Conservation (phyloP, 2,888 invertebrate species). For the Emmelina monodactyla region DNA sequence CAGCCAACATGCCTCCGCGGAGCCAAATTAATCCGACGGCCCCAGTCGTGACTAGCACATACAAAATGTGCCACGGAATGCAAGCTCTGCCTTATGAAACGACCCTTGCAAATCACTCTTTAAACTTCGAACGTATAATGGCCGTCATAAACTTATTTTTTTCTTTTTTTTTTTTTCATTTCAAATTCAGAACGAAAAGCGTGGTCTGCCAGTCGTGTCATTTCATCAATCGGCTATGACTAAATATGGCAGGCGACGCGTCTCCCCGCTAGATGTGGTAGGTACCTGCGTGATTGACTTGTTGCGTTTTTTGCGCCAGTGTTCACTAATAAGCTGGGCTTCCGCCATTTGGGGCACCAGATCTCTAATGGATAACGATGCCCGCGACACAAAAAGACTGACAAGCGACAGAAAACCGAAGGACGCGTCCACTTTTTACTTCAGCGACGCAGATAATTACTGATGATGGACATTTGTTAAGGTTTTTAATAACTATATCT, state of each 20-base stretch:
- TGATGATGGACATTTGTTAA: too few species aligned
- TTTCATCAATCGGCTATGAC: slow-evolving; percentile 10
- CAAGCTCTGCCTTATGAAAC: too few species aligned
- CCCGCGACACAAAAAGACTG: not conserved
- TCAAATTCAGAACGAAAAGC: too few species aligned
- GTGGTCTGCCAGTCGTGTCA: not conserved
- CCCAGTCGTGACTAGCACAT: slow-evolving; percentile 10
- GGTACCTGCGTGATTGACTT: slow-evolving; percentile 41
- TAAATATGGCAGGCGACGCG: slow-evolving; percentile 41
- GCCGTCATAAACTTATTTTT: too few species aligned
- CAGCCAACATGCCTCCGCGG: slow-evolving; percentile 7
- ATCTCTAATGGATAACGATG: not conserved
- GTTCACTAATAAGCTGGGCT: slow-evolving; percentile 24
- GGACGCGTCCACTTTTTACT: too few species aligned
- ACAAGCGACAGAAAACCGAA: not conserved
- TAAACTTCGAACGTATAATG: too few species aligned
- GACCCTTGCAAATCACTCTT: too few species aligned
- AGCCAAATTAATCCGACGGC: slow-evolving; percentile 13
- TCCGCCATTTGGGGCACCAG: slow-evolving; percentile 16
- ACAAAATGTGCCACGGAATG: too few species aligned
- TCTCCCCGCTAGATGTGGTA: slow-evolving; percentile 29
- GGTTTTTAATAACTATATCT: too few species aligned
- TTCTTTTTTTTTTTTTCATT: too few species aligned
- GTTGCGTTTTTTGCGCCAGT: slow-evolving; percentile 27
- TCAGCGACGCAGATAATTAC: too few species aligned